A percentile compares a stretch with the other conserved stretches of the same genome.
Evolutionary conservation across 2,113 vertebrate genomes (phyloP).

Genomic region (Pseudorhombus dupliciocellatus): DNA sequence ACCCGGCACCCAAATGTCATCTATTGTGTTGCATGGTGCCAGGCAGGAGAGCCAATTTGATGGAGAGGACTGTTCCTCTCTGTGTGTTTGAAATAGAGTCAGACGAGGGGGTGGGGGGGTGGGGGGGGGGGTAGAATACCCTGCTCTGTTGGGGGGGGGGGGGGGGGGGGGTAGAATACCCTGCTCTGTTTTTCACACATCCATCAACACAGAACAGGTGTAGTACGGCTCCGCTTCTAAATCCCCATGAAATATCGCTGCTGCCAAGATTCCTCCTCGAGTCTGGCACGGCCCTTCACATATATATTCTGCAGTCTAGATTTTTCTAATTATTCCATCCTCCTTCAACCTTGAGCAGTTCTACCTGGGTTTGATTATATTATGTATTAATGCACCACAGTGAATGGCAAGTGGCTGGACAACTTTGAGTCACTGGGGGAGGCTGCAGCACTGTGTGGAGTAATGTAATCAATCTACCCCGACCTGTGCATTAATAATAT

Average conservation of each 20-base stretch:
- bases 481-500: conserved; percentile 11
- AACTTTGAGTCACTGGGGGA: conserved; percentile 20
- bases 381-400: conserved; percentile 14
- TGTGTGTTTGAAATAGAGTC: conserved; percentile 60
- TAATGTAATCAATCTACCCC: conserved; percentile 29
- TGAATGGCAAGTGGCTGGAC: conserved; percentile 2
- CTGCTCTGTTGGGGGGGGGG: conserved; percentile 23
- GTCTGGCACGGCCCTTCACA: conserved; percentile 30
- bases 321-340: conserved; percentile 49
- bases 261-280: conserved; percentile 44
- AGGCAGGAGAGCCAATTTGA: conserved; percentile 68
- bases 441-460: conserved; percentile 19
- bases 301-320: conserved; percentile 20
- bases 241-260: conserved; percentile 43
- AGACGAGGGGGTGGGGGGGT: not conserved
- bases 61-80: conserved; percentile 61
- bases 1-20: conserved; percentile 74
- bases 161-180: conserved; percentile 10
- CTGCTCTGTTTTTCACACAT: conserved; percentile 54
- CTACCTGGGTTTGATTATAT: conserved; percentile 6
- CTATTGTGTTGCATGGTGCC: conserved; percentile 70
- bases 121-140: conserved; percentile 21
- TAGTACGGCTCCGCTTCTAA: conserved; percentile 43
- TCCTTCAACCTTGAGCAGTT: conserved; percentile 36
- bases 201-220: conserved; percentile 64